Conservation (phyloP, 1,140 invertebrate species). For the Bombyx mori region DNA sequence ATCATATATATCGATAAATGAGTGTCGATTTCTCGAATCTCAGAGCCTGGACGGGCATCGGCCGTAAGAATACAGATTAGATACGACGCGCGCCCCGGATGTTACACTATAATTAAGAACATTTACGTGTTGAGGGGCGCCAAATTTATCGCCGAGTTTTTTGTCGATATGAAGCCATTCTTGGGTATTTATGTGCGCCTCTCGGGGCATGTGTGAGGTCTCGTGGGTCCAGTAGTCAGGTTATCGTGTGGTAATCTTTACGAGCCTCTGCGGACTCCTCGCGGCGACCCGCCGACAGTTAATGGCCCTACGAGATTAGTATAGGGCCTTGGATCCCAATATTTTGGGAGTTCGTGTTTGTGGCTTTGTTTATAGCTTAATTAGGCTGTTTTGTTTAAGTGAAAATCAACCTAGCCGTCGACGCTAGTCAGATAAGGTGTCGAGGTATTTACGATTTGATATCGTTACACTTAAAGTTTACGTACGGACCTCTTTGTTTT, state of each 20-base stretch:
- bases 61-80: slow-evolving; percentile 60
- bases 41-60: slow-evolving; percentile 29
- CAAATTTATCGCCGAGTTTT: slow-evolving; percentile 69
- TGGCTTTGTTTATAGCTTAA: slow-evolving; percentile 69
- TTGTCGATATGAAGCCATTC: slow-evolving; percentile 60
- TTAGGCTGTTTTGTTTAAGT: slow-evolving; percentile 69
- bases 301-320: slow-evolving; percentile 62
- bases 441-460: slow-evolving; percentile 65
- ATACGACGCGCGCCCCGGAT: slow-evolving; percentile 53
- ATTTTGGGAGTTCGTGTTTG: slow-evolving; percentile 60
- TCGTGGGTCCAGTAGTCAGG: slow-evolving; percentile 48
- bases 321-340: slow-evolving; percentile 36
- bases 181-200: slow-evolving; percentile 56
- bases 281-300: slow-evolving; percentile 61
- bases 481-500: slow-evolving; percentile 34
- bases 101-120: slow-evolving; percentile 69
- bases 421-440: slow-evolving; percentile 62
- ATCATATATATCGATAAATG: no score
- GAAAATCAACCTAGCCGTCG: slow-evolving; percentile 43
- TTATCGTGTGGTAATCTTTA: slow-evolving; percentile 69
- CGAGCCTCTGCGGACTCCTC: slow-evolving; percentile 49
- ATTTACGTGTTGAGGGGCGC: slow-evolving; percentile 66
- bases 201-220: slow-evolving; percentile 58
- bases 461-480: slow-evolving; percentile 30
- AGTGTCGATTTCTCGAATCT: not conserved